A percentile compares a stretch with the other conserved stretches of the same genome.
Conservation (phyloP, 2,113 vertebrate genomes). For the Sula dactylatra region DNA sequence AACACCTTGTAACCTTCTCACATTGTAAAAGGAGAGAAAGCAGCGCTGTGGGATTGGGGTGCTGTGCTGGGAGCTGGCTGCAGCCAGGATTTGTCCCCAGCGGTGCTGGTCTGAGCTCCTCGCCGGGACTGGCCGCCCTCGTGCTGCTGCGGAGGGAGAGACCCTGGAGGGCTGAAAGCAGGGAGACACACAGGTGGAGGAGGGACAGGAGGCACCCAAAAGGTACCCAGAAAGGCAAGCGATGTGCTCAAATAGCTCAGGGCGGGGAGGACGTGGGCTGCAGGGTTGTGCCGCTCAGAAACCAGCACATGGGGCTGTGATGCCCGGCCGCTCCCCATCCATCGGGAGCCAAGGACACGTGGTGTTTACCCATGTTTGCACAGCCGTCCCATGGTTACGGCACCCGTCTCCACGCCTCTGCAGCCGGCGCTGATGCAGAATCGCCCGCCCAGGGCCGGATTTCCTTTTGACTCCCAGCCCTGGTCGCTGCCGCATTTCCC, state of each 20-base stretch:
- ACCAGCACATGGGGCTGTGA: rapidly evolving
- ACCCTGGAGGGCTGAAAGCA: not conserved
- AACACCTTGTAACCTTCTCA: not conserved
- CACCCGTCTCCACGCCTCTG: not conserved
- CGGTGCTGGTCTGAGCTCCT: not conserved
- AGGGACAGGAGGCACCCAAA: not conserved
- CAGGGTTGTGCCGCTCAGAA: not conserved
- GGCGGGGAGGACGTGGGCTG: not conserved
- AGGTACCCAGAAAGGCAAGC: not conserved
- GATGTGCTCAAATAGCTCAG: rapidly evolving
- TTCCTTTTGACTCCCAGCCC: not conserved
- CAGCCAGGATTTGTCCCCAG: not conserved
- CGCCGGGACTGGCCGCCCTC: rapidly evolving
- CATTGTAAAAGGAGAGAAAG: no score
- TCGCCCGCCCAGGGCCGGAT: rapidly evolving
- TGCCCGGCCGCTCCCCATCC: not conserved
- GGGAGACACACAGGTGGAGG: no score
- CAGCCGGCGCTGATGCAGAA: not conserved
- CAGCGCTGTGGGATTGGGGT: not conserved
- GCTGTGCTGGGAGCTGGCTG: no score
- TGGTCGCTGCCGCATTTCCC: rapidly evolving
- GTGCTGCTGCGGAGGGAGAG: not conserved
- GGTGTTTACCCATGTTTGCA: not conserved
- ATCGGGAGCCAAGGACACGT: rapidly evolving
- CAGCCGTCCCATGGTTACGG: not conserved